Conservation (phyloP, 2,888 invertebrate genomes). For the Myathropa florea region DNA sequence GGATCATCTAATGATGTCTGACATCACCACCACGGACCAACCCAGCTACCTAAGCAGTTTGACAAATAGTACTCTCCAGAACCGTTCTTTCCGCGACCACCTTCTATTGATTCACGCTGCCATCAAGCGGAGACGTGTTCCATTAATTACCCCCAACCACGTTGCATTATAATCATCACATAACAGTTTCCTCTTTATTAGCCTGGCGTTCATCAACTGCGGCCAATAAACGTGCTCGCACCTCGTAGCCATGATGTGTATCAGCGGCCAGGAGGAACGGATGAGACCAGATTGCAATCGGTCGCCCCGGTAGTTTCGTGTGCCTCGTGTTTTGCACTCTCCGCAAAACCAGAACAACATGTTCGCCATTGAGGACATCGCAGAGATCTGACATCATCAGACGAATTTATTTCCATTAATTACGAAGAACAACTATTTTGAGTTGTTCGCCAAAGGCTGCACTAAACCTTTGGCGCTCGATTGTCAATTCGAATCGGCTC, state of each 20-base stretch:
- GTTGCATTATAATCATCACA: conserved; percentile 48
- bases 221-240: conserved; percentile 58
- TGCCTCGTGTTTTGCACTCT: conserved; percentile 29
- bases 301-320: conserved; percentile 19
- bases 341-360: conserved; percentile 58
- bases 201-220: conserved; percentile 47
- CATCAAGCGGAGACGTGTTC: conserved; percentile 26
- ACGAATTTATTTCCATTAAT: conserved; percentile 67
- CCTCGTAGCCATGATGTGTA: conserved; percentile 43
- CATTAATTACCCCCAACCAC: conserved; percentile 57
- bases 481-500: conserved; percentile 53
- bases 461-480: conserved; percentile 45
- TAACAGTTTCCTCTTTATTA: conserved; percentile 65
- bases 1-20: background rate
- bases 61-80: conserved; percentile 44
- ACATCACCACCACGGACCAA: background rate
- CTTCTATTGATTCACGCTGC: conserved; percentile 50
- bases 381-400: conserved; percentile 59
- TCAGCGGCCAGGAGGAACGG: conserved; percentile 33
- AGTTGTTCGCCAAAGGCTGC: conserved; percentile 36
- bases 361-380: conserved; percentile 58
- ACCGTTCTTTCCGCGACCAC: conserved; percentile 33
- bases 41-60: conserved; percentile 19
- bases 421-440: conserved; percentile 58
- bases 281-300: conserved; percentile 42